phyloP scores from a whole-genome alignment of 2,888 invertebrate species.

The Gonocerus acuteangulatus region DNA sequence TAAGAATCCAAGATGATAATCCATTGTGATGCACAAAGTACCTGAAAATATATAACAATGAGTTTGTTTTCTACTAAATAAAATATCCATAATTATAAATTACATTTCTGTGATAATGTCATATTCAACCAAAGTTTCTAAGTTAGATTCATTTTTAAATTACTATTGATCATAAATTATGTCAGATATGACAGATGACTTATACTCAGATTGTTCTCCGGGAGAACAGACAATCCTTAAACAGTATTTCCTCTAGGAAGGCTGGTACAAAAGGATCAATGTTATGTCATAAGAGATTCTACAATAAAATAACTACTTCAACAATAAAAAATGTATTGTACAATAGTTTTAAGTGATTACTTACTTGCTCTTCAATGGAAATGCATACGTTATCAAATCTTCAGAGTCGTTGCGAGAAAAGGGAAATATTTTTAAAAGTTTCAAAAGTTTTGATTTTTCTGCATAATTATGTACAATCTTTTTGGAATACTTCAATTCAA shows the following conservation, averaged over 20 bases:
- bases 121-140: too few species aligned
- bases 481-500: constrained; percentile 15
- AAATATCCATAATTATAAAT: too few species aligned
- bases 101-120: too few species aligned
- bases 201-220: too few species aligned
- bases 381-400: constrained; percentile 10
- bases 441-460: not conserved
- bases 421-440: constrained; percentile 9
- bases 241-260: too few species aligned
- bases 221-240: too few species aligned
- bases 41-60: constrained; percentile 16
- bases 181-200: too few species aligned
- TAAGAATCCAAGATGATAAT: constrained; percentile 16
- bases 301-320: not conserved
- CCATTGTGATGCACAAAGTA: constrained; percentile 22
- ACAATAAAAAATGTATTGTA: not conserved
- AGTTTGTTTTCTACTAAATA: too few species aligned
- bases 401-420: not conserved
- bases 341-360: too few species aligned
- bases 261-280: too few species aligned
- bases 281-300: not conserved
- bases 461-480: constrained; percentile 3
- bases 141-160: too few species aligned
- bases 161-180: too few species aligned
- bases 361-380: constrained; percentile 6